Evolutionary conservation across 2,797 vertebrate species (phyloP).

Genomic region (Sarcoramphus papa): DNA sequence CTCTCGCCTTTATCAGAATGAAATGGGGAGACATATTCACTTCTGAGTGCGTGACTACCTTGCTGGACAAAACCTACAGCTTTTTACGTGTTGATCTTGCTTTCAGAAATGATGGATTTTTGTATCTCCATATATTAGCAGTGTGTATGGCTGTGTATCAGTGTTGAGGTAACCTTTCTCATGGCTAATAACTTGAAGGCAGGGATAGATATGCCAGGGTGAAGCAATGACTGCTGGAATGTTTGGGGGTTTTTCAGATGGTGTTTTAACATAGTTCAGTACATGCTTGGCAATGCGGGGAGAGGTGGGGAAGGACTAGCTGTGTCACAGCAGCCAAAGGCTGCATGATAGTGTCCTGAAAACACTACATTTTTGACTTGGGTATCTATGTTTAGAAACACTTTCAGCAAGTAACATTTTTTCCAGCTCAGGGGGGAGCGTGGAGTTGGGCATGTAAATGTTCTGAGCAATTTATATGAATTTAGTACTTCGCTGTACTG

Average conservation of each 20-base stretch:
- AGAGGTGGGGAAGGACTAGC: not conserved
- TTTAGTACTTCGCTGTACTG: not conserved
- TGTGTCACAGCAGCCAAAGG: not conserved
- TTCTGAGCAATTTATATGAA: not conserved
- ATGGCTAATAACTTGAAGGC: not conserved
- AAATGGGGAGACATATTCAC: not conserved
- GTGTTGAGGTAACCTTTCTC: not conserved
- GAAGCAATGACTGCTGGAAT: not conserved
- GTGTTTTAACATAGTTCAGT: not conserved
- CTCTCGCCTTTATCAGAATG: not conserved
- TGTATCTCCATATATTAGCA: not conserved
- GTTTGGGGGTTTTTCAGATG: rapidly evolving
- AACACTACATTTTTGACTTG: rapidly evolving
- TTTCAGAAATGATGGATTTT: not conserved
- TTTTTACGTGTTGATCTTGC: not conserved
- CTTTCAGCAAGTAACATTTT: not conserved
- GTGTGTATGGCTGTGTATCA: not conserved
- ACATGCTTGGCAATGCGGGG: rapidly evolving
- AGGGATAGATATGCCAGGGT: not conserved
- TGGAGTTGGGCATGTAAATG: not conserved
- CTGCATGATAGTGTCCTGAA: not conserved
- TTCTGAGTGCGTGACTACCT: not conserved
- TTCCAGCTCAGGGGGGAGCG: not conserved
- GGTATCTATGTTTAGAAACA: not conserved
- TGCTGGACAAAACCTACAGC: not conserved